These are phyloP conservation scores for Diploptera punctata DNA, from an alignment of 2,888 invertebrate species.

Conservation along the genomic window DNA sequence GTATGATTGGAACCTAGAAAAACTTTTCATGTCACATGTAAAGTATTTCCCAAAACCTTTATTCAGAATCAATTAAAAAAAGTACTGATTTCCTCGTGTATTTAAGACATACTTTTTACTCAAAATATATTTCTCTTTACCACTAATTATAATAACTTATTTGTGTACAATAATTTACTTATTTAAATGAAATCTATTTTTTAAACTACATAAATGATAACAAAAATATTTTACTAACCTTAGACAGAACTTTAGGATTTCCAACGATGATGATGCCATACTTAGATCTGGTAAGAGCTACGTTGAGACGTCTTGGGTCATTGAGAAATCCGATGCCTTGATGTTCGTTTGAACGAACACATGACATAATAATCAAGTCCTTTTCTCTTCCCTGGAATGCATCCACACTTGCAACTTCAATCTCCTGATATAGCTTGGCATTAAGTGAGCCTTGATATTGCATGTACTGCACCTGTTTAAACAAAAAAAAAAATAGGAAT, in stretches of 20 bases:
- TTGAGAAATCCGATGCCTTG: conserved; percentile 99
- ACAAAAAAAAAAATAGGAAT: not conserved
- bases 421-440: conserved; percentile 96
- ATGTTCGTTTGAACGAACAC: conserved; percentile 97
- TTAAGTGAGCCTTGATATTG: conserved; percentile 98
- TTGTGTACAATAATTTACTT: too few relatives aligned
- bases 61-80: too few relatives aligned
- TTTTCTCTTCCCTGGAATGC: conserved; percentile 99
- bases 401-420: conserved; percentile 99
- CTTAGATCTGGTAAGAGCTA: conserved; percentile 96
- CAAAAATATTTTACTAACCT: too few relatives aligned
- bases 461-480: conserved; percentile 83
- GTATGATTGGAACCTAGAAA: too few relatives aligned
- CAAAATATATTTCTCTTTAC: too few relatives aligned
- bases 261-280: conserved; percentile 98
- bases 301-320: conserved; percentile 96
- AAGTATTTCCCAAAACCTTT: too few relatives aligned
- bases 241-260: conserved; percentile 97
- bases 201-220: too few relatives aligned
- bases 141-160: too few relatives aligned
- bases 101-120: too few relatives aligned
- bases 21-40: too few relatives aligned
- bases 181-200: too few relatives aligned
- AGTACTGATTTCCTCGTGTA: too few relatives aligned
- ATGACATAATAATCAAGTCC: conserved; percentile 98